These are phyloP conservation scores for Scotopteryx bipunctaria DNA, from an alignment of 2,888 invertebrate species.

Conservation along the genomic window DNA sequence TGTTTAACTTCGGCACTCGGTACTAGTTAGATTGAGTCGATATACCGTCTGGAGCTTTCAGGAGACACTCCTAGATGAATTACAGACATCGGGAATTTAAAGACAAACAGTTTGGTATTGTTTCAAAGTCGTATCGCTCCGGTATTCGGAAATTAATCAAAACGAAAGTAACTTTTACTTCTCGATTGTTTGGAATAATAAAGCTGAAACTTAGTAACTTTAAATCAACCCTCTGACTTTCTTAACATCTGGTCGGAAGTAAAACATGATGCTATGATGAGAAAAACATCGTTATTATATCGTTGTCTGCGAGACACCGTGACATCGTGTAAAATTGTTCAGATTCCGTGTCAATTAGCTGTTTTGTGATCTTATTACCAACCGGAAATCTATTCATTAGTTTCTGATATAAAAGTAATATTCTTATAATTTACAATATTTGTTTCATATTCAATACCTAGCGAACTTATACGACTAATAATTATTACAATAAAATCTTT, in stretches of 20 bases:
- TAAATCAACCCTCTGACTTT: background rate
- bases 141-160: slow-evolving; percentile 14
- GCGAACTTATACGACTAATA: too few relatives aligned
- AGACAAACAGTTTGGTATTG: slow-evolving; percentile 15
- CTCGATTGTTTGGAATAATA: slow-evolving; percentile 5
- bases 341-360: too few relatives aligned
- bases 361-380: too few relatives aligned
- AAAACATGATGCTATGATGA: background rate
- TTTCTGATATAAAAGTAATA: too few relatives aligned
- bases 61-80: slow-evolving; percentile 14
- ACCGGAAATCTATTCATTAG: too few relatives aligned
- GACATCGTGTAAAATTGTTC: too few relatives aligned
- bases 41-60: slow-evolving; percentile 27
- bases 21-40: slow-evolving; percentile 42
- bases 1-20: slow-evolving; percentile 56
- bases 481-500: too few relatives aligned
- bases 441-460: too few relatives aligned
- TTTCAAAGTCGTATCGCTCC: slow-evolving; percentile 11
- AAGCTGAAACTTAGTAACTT: slow-evolving; percentile 4
- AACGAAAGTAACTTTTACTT: slow-evolving; percentile 18
- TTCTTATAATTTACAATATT: too few relatives aligned
- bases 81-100: slow-evolving; percentile 12
- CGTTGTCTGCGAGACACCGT: too few relatives aligned
- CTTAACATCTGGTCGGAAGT: slow-evolving; percentile 1
- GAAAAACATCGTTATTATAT: too few relatives aligned